Evolutionary conservation across 2,113 vertebrate species (phyloP).

Genomic region (Gallinago paraguaiae): DNA sequence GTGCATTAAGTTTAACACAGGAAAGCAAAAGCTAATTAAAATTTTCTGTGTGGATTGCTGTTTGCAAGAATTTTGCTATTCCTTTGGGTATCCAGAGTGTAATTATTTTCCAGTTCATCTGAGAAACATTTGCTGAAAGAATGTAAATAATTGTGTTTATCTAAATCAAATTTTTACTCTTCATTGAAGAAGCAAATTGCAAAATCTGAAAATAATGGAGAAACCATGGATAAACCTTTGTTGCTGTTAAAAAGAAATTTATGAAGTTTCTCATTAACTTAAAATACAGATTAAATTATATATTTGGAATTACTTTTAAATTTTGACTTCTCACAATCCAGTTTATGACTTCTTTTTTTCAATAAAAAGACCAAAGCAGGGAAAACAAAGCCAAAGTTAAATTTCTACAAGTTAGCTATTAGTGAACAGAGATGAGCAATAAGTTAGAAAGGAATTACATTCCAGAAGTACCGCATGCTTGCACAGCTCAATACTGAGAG

Average conservation of each 20-base stretch:
- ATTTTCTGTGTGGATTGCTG: neutral
- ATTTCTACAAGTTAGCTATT: neutral
- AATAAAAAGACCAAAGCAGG: neutral
- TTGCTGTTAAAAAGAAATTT: neutral
- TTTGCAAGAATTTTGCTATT: slow-evolving; percentile 12
- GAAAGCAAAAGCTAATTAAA: slow-evolving; percentile 6
- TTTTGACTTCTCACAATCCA: neutral
- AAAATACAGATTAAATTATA: neutral
- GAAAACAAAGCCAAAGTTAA: neutral
- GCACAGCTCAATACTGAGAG: neutral
- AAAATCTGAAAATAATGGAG: neutral
- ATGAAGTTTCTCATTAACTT: neutral
- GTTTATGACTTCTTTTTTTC: neutral
- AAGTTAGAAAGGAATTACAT: neutral
- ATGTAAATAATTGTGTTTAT: slow-evolving; percentile 49
- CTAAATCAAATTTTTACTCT: slow-evolving; percentile 58
- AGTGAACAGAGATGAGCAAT: neutral
- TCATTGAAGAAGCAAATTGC: slow-evolving; percentile 43
- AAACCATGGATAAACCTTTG: neutral
- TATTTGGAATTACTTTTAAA: neutral
- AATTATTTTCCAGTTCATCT: slow-evolving; percentile 9
- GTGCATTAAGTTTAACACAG: neutral
- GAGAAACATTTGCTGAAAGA: slow-evolving; percentile 20
- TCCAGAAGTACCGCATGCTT: neutral
- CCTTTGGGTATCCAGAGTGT: neutral